A percentile compares a stretch with the other conserved stretches of the same genome.
Evolutionary conservation across 1,140 invertebrate species (phyloP).

Genomic region (Muscidifurax raptorellus): DNA sequence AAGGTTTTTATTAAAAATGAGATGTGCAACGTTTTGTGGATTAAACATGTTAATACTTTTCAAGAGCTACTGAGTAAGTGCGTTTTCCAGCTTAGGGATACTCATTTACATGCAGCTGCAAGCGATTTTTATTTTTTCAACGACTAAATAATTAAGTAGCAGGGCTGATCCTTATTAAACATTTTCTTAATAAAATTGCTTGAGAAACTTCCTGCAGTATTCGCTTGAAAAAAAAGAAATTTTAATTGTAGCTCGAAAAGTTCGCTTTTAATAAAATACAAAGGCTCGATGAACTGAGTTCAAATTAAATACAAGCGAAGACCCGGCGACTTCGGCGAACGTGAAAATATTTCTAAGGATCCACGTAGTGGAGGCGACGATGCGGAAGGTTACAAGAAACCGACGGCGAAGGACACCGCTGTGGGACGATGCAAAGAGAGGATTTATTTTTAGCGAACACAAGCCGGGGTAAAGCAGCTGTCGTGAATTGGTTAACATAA

Average conservation of each 20-base stretch:
- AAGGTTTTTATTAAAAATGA: slow-evolving; percentile 1
- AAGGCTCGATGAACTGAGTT: not conserved
- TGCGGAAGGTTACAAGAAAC: slow-evolving; percentile 26
- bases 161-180: not conserved
- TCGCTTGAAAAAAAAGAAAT: not conserved
- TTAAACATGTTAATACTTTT: not conserved
- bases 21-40: not conserved
- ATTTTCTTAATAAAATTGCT: not conserved
- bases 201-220: not conserved
- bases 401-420: not conserved
- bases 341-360: slow-evolving; percentile 20
- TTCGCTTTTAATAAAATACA: not conserved
- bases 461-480: not conserved
- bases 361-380: not conserved
- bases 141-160: not conserved
- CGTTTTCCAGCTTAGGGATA: not conserved
- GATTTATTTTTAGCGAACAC: slow-evolving; percentile 8
- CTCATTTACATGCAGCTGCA: not conserved
- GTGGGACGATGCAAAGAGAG: not conserved
- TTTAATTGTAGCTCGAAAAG: not conserved
- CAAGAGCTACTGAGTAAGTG: not conserved
- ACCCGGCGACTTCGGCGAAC: not conserved
- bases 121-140: not conserved
- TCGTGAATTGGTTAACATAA: not conserved
- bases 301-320: not conserved